A percentile compares a stretch with the other conserved stretches of the same genome.
These are phyloP conservation scores for Sciurus carolinensis DNA, from an alignment of 2,797 vertebrate genomes.

Conservation along the genomic window DNA sequence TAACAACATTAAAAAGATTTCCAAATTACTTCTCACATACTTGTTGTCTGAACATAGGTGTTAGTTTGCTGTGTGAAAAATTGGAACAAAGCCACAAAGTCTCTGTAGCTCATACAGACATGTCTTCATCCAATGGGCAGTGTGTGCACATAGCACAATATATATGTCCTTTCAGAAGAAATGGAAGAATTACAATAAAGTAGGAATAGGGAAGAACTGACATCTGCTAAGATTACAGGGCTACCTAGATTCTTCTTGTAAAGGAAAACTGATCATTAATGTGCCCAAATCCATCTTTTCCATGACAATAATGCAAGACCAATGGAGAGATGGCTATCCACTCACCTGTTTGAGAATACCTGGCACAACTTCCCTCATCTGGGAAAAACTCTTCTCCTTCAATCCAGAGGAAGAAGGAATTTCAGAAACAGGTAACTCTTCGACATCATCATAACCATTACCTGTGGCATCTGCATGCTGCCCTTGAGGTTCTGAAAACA, in stretches of 20 bases:
- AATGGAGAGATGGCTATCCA: background rate
- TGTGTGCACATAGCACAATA: background rate
- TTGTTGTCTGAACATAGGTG: background rate
- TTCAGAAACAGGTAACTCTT: background rate
- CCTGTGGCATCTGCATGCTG: background rate
- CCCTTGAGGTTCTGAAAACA: background rate
- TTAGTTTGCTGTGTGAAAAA: background rate
- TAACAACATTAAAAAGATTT: background rate
- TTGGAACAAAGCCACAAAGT: background rate
- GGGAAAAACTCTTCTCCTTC: background rate
- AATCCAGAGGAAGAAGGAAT: background rate
- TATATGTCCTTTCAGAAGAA: background rate
- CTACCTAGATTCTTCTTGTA: background rate
- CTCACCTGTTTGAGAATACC: background rate
- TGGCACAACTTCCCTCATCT: background rate
- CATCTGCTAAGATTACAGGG: no score
- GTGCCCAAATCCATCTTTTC: background rate
- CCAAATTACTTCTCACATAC: background rate
- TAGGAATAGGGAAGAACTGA: background rate
- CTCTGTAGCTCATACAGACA: background rate
- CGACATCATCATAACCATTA: conserved; percentile 26
- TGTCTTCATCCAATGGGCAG: background rate
- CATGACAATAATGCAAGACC: background rate
- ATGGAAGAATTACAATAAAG: background rate
- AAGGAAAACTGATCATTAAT: background rate